A percentile compares a stretch with the other conserved stretches of the same genome.
phyloP scores from a whole-genome alignment of 2,113 vertebrate genomes.

The Asarcornis scutulata region DNA sequence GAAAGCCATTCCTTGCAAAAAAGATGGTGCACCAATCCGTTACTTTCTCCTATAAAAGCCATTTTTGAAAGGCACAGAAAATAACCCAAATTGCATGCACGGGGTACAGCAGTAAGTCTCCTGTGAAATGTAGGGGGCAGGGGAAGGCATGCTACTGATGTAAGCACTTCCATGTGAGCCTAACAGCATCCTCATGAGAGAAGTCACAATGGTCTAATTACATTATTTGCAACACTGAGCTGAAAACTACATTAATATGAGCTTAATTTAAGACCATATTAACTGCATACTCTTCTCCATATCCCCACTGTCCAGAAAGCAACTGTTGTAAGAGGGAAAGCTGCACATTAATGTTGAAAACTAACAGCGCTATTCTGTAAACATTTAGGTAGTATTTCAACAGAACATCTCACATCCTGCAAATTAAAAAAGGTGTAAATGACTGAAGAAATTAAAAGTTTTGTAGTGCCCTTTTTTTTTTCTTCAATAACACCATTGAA shows the following conservation, averaged over 20 bases:
- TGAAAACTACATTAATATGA: not conserved
- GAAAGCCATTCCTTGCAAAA: not conserved
- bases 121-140: not conserved
- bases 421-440: not conserved
- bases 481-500: not conserved
- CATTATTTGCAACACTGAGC: not conserved
- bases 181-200: not conserved
- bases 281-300: not conserved
- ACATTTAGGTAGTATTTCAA: not conserved
- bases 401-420: not conserved
- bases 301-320: not conserved
- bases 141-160: not conserved
- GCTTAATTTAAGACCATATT: not conserved
- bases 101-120: not conserved
- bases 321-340: not conserved
- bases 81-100: not conserved
- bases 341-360: not conserved
- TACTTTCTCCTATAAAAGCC: not conserved
- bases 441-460: not conserved
- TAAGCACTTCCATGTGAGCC: not conserved
- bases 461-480: not conserved
- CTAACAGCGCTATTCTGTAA: not conserved
- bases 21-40: not conserved
- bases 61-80: not conserved
- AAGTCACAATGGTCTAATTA: not conserved